Conservation (phyloP, 2,888 invertebrate species). For the Lobophora halterata region DNA sequence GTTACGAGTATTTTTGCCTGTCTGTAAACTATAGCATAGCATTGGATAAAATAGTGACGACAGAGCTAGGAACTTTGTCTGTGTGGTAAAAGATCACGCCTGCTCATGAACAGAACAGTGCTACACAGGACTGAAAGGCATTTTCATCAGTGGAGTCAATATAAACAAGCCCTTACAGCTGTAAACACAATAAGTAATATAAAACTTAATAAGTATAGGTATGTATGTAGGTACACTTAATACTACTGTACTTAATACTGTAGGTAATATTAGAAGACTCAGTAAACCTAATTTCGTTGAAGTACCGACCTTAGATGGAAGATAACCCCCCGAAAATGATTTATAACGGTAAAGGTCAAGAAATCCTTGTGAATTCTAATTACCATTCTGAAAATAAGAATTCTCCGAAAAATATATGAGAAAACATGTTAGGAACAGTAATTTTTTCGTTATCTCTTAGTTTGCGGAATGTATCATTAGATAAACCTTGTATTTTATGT, state of each 20-base stretch:
- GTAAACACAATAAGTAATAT: too few species aligned
- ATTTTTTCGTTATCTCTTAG: background rate
- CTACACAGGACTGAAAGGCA: too few species aligned
- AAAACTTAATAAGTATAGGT: too few species aligned
- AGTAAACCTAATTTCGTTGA: conserved; percentile 8
- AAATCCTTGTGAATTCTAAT: conserved; percentile 17
- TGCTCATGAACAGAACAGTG: too few species aligned
- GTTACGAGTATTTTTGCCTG: too few species aligned
- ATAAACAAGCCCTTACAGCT: too few species aligned
- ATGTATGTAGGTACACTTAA: background rate
- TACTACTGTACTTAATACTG: background rate
- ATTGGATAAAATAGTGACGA: too few species aligned
- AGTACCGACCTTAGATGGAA: conserved; percentile 8
- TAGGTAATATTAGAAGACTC: background rate
- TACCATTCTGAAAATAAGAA: conserved; percentile 5
- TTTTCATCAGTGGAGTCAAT: too few species aligned
- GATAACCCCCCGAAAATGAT: conserved; percentile 19
- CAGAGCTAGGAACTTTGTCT: too few species aligned
- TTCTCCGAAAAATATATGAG: background rate
- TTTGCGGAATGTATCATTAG: background rate
- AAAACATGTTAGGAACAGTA: background rate
- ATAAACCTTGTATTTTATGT: too few species aligned
- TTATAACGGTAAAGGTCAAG: conserved; percentile 13
- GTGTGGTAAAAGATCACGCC: too few species aligned
- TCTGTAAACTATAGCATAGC: too few species aligned